phyloP scores from a whole-genome alignment of 2,797 vertebrate species.

The Urophycis tenuis region DNA sequence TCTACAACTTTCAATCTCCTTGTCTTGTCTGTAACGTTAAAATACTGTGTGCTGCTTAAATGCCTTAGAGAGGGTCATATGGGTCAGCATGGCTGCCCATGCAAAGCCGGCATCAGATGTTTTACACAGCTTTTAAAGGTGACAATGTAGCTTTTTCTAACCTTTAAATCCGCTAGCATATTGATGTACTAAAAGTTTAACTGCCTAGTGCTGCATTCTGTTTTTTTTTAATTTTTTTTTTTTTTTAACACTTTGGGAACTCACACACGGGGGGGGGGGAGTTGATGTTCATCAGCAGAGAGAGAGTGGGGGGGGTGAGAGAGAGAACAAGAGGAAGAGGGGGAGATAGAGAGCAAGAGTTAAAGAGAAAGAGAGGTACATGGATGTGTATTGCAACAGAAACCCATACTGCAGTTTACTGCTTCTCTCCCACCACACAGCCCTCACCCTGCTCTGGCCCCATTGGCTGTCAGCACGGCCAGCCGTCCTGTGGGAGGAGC shows the following conservation, averaged over 20 bases:
- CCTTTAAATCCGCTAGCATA: not conserved
- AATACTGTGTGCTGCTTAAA: slow-evolving; percentile 26
- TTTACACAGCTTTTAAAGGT: not conserved
- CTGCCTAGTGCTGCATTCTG: not conserved
- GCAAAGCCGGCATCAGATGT: not conserved
- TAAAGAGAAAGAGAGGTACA: not conserved
- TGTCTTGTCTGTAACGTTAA: slow-evolving; percentile 23
- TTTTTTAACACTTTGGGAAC: not conserved
- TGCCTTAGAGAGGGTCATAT: not conserved
- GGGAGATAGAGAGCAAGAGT: not conserved
- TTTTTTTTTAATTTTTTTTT: not conserved
- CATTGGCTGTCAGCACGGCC: slow-evolving; percentile 63
- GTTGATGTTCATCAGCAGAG: not conserved
- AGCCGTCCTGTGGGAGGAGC: slow-evolving; percentile 62
- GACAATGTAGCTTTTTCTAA: not conserved
- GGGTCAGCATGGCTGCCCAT: not conserved
- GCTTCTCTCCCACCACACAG: slow-evolving; percentile 49
- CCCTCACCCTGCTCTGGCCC: slow-evolving; percentile 72
- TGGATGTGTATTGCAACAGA: slow-evolving; percentile 39
- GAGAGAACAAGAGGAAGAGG: not conserved
- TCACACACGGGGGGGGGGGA: no score
- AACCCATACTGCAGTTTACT: slow-evolving; percentile 50
- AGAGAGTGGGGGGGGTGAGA: not conserved
- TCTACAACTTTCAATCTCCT: slow-evolving; percentile 26
- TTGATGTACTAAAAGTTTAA: not conserved